A percentile compares a stretch with the other conserved stretches of the same genome.
Conservation (phyloP, 1,140 invertebrate genomes). For the Drosophila arawakana region DNA sequence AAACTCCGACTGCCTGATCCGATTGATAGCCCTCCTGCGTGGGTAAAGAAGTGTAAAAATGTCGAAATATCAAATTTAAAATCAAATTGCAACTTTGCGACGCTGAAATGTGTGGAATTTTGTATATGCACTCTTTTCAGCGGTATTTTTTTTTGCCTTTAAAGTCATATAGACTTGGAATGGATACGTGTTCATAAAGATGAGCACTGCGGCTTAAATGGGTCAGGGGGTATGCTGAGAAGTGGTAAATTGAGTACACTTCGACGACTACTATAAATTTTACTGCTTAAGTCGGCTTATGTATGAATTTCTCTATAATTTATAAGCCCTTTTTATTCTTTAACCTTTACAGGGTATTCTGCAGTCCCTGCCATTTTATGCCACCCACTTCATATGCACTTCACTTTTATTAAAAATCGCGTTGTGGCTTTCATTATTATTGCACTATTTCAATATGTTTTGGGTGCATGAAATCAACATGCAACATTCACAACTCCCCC, state of each 20-base stretch:
- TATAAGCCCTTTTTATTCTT: no score
- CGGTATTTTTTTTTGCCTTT: slow-evolving; percentile 2
- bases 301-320: no score
- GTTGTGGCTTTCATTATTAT: slow-evolving; percentile 62
- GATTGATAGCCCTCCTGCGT: slow-evolving; percentile 54
- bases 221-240: neutral
- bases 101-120: slow-evolving; percentile 14
- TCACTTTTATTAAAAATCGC: slow-evolving; percentile 13
- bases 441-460: slow-evolving; percentile 55
- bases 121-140: slow-evolving; percentile 1
- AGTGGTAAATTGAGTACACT: no score
- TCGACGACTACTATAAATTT: no score
- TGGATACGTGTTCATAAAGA: slow-evolving; percentile 12
- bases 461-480: slow-evolving; percentile 39
- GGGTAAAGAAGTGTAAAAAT: neutral
- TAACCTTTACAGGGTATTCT: neutral
- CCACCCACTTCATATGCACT: neutral
- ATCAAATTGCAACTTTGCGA: slow-evolving; percentile 6
- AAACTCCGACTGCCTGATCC: slow-evolving; percentile 53
- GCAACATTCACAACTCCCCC: slow-evolving; percentile 39
- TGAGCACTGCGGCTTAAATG: slow-evolving; percentile 1
- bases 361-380: neutral
- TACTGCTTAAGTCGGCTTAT: no score
- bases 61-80: slow-evolving; percentile 31
- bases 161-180: slow-evolving; percentile 33